Base-by-base conservation (phyloP, 1,140 invertebrate genomes). In the Acyrthosiphon pisum region DNA sequence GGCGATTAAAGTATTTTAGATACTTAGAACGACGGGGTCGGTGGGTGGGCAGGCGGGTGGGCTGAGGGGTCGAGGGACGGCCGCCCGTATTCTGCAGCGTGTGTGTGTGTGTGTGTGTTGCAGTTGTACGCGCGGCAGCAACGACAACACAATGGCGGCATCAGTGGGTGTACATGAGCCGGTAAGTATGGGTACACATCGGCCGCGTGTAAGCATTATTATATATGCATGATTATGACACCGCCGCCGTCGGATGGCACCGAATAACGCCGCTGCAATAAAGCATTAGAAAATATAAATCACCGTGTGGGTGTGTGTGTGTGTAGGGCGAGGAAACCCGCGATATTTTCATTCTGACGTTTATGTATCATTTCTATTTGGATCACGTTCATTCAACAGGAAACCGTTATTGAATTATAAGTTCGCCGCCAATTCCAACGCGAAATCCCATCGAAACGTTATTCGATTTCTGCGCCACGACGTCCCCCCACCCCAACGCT, bases 371-470 rank as follows among this genome's bases (percentile, higher is more conserved):
- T 90, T 90, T 90, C 56, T 90, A 90, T 90, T 90, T 90, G 89
- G 89, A 90, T 90, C 89, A 90, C 89, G 89, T 90, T 68, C 89
- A 90, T 90, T 90, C 89, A 90, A 90, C 89, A 44, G 89, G 89
- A 90, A 90, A 90, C 89, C 44, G 89, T 90, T 90, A 90, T 90
- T 90, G 89, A 90, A 90, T 90, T 90, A 90, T 90, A 90, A 90
- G 89, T 90, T 90, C 89, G 53, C 89, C 26, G 26, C 89, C 37
- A 90, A 68, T 68, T 60, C 26, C 89, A 35, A 90, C 22, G 89
- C 44, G 56, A 90, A 90, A 90, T 90, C 89, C 56, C 89, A 22
- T 44, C 37, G 89, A 68, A 90, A 90, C 53, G 56, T 90, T 90
- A 90, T 90, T 90, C 89, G 89, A 90, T 90, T 90, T 90, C 89